Evolutionary conservation across 2,113 vertebrate species (phyloP).

Genomic region (Phrynosoma blainvillii): DNA sequence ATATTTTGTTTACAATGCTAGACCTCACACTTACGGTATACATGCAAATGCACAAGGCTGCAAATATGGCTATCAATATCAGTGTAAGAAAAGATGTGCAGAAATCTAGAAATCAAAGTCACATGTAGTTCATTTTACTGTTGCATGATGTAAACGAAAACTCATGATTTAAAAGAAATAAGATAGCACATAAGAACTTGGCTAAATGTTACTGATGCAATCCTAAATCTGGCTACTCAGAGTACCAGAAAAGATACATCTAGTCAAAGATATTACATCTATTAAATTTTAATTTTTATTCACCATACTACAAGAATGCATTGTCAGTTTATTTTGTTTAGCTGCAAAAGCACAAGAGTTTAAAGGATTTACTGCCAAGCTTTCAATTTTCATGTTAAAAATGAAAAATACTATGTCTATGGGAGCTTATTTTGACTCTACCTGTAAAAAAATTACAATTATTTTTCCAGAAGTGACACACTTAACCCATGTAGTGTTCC

Average conservation of each 20-base stretch:
- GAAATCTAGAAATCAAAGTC: background rate
- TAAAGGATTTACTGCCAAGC: background rate
- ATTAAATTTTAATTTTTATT: background rate
- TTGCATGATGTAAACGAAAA: background rate
- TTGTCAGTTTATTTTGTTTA: background rate
- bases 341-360: background rate
- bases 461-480: background rate
- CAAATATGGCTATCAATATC: background rate
- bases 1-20: background rate
- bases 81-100: background rate
- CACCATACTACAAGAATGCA: background rate
- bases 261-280: background rate
- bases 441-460: background rate
- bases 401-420: conserved; percentile 3
- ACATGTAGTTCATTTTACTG: background rate
- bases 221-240: background rate
- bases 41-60: background rate
- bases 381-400: conserved; percentile 11
- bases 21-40: background rate
- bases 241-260: background rate
- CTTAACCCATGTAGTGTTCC: background rate
- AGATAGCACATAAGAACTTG: background rate
- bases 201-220: background rate
- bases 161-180: background rate
- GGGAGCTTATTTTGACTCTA: background rate